Base-by-base conservation (phyloP, 2,113 vertebrate species). In the Phaethon lepturus region DNA sequence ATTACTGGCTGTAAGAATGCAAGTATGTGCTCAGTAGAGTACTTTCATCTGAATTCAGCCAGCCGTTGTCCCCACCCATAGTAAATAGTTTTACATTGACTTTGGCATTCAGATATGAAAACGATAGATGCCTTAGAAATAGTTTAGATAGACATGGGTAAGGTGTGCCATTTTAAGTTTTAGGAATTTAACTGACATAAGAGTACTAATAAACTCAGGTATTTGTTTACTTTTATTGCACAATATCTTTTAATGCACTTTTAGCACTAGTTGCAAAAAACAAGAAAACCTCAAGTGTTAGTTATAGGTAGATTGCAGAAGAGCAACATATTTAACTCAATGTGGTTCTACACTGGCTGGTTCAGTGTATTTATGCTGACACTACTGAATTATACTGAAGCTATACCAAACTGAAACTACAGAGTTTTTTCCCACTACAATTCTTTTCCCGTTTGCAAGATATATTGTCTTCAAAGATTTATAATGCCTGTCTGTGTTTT, bases 71-170 rank as follows among this genome's bases (percentile, higher is more conserved):
- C 68, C 71, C 83, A 93, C 96, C 96, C 92, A 91, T 47, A 62
- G 66, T 82, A 96, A 97, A 97, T 74, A 95, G 66, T 91, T 88
- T 93, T 75, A 68, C 68, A 68, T 82, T 96, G 91, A 94, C 90
- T 94, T 96, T 94, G 91, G 56, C 75, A 88, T 78, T 97, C 42
- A 88, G 77, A 94, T 90, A 75, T 33, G 83, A 92, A 95, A 88
- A 77, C 0, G 4, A 76, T 78, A 97, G 89, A 82, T 95, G 79
- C 58, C 60, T 91, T 79, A 71, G 58, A 96, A 97, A 50, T 90
- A 97, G 58, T 86, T 93, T 66, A 87, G 72, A 55, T 62, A 94
- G 66, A 38, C 75, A 88, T 2, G 62, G 19, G 31, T n/a, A 88
- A 93, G 80, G 90, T 71, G 81, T 96, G 88, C 45, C 90, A 52